Percentiles rank a stretch among this genome's conserved stretches.
Conservation (phyloP, 2,888 invertebrate genomes). For the Caenorhabditis becei region DNA sequence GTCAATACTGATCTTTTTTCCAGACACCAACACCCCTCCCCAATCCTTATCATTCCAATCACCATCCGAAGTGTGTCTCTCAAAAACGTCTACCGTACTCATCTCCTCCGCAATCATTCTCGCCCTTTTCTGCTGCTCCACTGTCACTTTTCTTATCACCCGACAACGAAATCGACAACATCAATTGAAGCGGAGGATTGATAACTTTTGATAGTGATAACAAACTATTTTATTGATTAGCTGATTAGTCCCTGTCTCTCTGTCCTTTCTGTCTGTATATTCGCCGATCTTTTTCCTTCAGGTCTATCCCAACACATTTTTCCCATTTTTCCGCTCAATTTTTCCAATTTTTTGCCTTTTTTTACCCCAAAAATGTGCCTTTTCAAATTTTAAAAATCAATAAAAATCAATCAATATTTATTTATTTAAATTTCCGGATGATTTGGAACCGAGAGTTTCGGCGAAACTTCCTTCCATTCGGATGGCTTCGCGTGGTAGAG, state of each 20-base stretch:
- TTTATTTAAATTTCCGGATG: conserved; percentile 48
- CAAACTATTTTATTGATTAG: neutral
- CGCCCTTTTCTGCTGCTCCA: conserved; percentile 36
- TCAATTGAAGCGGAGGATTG: conserved; percentile 45
- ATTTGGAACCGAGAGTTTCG: conserved; percentile 41
- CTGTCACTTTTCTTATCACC: conserved; percentile 47
- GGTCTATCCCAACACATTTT: conserved; percentile 30
- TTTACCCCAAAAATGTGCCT: no score
- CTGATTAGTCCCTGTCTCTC: no score
- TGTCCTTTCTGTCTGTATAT: conserved; percentile 51
- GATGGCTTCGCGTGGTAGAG: conserved; percentile 39
- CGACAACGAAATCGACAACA: conserved; percentile 53
- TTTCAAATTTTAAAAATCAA: conserved; percentile 17
- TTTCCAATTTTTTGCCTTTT: no score
- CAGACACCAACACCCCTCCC: conserved; percentile 53
- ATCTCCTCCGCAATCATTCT: conserved; percentile 49
- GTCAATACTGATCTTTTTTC: conserved; percentile 1
- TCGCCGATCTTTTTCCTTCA: conserved; percentile 42
- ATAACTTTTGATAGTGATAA: conserved; percentile 29
- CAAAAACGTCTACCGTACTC: conserved; percentile 43
- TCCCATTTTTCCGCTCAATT: no score
- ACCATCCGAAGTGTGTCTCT: conserved; percentile 58
- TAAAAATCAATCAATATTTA: neutral
- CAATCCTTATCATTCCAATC: conserved; percentile 57
- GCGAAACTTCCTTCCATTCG: conserved; percentile 38